Base-by-base conservation (phyloP, 2,797 vertebrate genomes). In the Saguinus oedipus region DNA sequence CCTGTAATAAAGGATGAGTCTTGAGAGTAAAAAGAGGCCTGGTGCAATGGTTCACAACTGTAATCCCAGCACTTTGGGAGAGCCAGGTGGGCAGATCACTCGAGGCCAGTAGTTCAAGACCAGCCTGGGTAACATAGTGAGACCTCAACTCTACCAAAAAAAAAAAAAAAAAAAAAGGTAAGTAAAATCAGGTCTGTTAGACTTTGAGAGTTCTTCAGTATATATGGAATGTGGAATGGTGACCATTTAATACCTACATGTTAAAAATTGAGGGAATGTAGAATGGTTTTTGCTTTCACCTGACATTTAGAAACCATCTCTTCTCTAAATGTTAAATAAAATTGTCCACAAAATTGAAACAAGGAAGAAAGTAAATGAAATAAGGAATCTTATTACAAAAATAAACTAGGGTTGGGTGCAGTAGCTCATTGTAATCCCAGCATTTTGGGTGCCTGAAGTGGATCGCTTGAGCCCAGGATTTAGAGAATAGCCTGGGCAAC, bases 231-330 rank as follows among this genome's bases (percentile, higher is more conserved):
- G 53, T 81, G n/a, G n/a, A 24, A 95, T 75, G 53, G 87, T 92
- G 55, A 95, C 39, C 74, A 64, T 26, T 44, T 86, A 80, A 94
- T 30, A 94, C 20, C 90, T 86, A 68, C 17, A 83, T 55, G 86
- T 81, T 93, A 64, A 94, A 97, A 88, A 79, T 64, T 26, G 48
- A 92, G 30, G 59, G 20, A 89, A 85, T 88, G n/a, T 94, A 84
- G 39, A 97, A 82, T 83, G 50, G 87, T 94, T 50, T 82, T 72
- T 94, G 81, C 39, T 98, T 92, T 97, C 76, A 96, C 91, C 89
- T 97, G 91, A 90, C 79, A 94, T 88, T 96, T 88, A 97, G 93
- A 97, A 96, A 98, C 64, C 83, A 96, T 94, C 90, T 98, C 88
- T 78, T 96, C 81, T 86, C 57, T 75, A 96, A 96, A 94, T 87